Percentiles rank a stretch among this genome's conserved stretches.
phyloP scores from a whole-genome alignment of 2,113 vertebrate species.

The Gopherus evgoodei region DNA sequence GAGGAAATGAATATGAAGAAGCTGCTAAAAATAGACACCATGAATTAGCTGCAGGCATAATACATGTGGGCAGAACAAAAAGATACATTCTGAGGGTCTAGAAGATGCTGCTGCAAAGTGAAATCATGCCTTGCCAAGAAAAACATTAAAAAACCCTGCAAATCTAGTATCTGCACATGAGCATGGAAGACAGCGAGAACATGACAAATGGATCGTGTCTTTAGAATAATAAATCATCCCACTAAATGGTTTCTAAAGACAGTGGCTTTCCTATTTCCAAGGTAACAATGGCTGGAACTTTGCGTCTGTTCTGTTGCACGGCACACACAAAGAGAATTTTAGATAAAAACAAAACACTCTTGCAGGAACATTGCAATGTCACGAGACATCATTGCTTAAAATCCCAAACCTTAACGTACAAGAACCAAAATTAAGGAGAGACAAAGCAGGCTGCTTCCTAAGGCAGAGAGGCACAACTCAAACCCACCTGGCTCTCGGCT shows the following conservation, averaged over 20 bases:
- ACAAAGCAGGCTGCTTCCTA: not conserved
- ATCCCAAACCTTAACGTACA: not conserved
- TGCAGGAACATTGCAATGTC: not conserved
- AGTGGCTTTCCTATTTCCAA: not conserved
- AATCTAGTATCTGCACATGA: not conserved
- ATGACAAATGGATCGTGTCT: not conserved
- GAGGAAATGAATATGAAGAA: not conserved
- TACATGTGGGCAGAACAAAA: not conserved
- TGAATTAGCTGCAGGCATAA: not conserved
- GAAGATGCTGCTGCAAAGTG: not conserved
- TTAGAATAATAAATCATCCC: not conserved
- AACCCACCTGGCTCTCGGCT: not conserved
- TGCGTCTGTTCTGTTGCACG: not conserved
- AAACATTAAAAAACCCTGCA: not conserved
- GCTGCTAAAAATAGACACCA: not conserved
- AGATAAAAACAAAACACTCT: not conserved
- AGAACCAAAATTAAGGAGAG: not conserved
- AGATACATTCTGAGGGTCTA: rapidly evolving
- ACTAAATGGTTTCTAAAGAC: not conserved
- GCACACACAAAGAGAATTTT: not conserved
- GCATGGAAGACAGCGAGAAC: not conserved
- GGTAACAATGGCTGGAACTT: not conserved
- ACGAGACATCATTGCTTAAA: not conserved
- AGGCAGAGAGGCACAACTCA: not conserved
- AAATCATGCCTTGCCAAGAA: not conserved